Evolutionary conservation across 2,888 invertebrate genomes (phyloP), one percentile per base, ranked within the genome.

Genomic region (Megastigmus dorsalis): DNA sequence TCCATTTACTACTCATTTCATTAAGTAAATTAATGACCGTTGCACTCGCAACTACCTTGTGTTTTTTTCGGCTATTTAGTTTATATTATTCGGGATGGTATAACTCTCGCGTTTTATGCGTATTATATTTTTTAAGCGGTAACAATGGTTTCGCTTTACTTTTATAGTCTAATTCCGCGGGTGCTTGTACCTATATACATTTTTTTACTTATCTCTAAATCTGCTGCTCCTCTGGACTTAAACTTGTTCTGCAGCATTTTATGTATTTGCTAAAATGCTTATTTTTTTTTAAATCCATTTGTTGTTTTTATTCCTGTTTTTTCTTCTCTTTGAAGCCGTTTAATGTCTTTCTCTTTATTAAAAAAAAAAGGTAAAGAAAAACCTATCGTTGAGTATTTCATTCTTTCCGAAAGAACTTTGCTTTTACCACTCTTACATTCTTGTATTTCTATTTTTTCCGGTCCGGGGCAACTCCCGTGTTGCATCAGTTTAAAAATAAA

Each of bases 401-500:
- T 68, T 54, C 62, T 62, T 48, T 6, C 36, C 15, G 36, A 48
- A 67, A 48, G 59, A 68, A 74, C 55, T 68, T 67, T 60, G 30
- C 55, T 74, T 67, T 67, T 60, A 74, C 18, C 41, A 33, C 33
- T 66, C 3, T 52, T 23, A 65, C 30, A 18, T 65, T 28, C n/a
- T 50, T 66, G 5, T 26, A 30, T 28, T 23, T 65, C 33, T 54
- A 28, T 43, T 54, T 54, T 38, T 57, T 33, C 3, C 30, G 5
- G 28, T 66, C 54, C 15, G 33, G 28, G 23, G 3, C 20, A 43
- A 52, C 48, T 60, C 5, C n/a, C 20, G 20, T 43, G 38, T 36
- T 71, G 48, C 30, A 54, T 73, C 43, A 72, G 66, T 66, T 72
- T 52, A 59, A 72, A 72, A 66, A 72, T 66, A 72, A 66, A 72